Percentiles rank a stretch among this genome's conserved stretches.
phyloP scores from a whole-genome alignment of 2,113 vertebrate genomes.

The Malurus cyaneus region DNA sequence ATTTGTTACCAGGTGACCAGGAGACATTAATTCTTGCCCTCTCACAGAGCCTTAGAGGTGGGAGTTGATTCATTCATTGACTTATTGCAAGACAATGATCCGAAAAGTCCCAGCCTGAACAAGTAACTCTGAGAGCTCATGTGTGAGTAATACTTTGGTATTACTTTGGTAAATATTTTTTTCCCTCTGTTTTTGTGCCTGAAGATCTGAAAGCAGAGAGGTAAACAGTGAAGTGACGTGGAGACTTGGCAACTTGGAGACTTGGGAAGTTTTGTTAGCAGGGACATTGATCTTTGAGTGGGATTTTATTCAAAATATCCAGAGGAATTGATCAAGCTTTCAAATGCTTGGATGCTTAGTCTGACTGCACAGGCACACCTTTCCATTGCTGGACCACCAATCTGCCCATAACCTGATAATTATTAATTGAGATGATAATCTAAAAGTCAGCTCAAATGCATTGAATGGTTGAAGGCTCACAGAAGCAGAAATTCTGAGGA shows the following conservation, averaged over 20 bases:
- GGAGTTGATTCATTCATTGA: background rate
- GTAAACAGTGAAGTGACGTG: background rate
- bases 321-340: background rate
- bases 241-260: background rate
- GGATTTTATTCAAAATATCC: background rate
- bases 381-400: background rate
- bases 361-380: background rate
- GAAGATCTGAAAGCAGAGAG: background rate
- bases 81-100: background rate
- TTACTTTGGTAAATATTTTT: rapidly evolving
- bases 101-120: background rate
- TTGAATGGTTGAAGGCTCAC: background rate
- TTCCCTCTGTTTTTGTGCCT: background rate
- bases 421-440: background rate
- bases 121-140: background rate
- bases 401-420: background rate
- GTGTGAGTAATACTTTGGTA: background rate
- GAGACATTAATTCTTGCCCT: background rate
- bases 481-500: background rate
- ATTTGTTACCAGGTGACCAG: background rate
- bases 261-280: background rate
- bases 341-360: background rate
- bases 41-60: background rate
- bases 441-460: background rate
- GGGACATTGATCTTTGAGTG: background rate